A percentile compares a stretch with the other conserved stretches of the same genome.
Evolutionary conservation across 64 coral and sea anemone genomes (phyloP).

Genomic region (Montipora sp.): DNA sequence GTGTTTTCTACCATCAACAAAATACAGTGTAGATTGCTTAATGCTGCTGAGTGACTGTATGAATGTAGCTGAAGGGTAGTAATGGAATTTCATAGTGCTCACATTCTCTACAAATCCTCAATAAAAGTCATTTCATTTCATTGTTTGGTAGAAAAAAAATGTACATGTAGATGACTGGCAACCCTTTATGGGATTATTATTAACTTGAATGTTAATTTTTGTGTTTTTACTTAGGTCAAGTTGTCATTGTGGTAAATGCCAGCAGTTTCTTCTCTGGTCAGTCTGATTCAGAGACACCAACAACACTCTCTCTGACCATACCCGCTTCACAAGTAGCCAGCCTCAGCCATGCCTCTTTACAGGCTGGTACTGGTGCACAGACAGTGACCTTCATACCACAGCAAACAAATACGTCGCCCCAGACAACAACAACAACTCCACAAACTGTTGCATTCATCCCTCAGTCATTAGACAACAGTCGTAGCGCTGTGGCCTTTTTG

Average conservation of each 20-base stretch:
- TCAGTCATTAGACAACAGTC: conserved; percentile 57
- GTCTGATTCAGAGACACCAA: conserved; percentile 75
- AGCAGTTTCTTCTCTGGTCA: conserved; percentile 87
- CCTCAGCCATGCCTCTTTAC: conserved; percentile 66
- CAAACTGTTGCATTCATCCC: conserved; percentile 60
- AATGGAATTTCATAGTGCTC: too few relatives aligned
- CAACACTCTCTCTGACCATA: conserved; percentile 77
- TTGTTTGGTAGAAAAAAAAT: too few relatives aligned
- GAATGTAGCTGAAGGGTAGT: too few relatives aligned
- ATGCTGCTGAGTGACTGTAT: too few relatives aligned
- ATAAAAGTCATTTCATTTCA: too few relatives aligned
- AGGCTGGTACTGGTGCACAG: conserved; percentile 53
- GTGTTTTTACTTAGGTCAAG: conserved; percentile 71
- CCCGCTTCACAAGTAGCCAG: conserved; percentile 83
- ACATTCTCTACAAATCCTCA: too few relatives aligned
- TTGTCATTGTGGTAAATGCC: conserved; percentile 91
- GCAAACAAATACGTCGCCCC: neutral
- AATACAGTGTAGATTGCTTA: too few relatives aligned
- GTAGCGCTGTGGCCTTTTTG: conserved; percentile 37
- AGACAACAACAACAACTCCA: conserved; percentile 2
- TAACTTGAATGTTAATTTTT: neutral
- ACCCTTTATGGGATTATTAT: too few relatives aligned
- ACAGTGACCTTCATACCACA: conserved; percentile 62
- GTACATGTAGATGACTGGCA: too few relatives aligned
- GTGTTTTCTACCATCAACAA: too few relatives aligned